These are phyloP conservation scores for Psilanteris sp. DNA, from an alignment of 1,140 invertebrate species.

Conservation along the genomic window DNA sequence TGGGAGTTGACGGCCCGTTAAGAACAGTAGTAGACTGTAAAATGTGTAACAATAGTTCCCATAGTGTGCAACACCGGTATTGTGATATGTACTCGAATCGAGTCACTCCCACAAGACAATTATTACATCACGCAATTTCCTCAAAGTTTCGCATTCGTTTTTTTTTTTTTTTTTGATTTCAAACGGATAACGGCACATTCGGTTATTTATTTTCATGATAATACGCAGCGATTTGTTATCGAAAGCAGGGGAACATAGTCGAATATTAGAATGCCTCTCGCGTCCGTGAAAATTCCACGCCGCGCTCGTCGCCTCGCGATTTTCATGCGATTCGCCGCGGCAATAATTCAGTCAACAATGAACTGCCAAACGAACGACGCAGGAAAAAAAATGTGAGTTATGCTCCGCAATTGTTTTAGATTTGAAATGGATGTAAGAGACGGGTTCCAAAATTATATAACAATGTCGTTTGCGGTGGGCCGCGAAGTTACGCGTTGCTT, in stretches of 20 bases:
- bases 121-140: conserved; percentile 79
- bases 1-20: conserved; percentile 71
- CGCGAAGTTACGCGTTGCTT: no score
- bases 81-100: conserved; percentile 71
- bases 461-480: no score
- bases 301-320: conserved; percentile 11
- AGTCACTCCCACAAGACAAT: conserved; percentile 77
- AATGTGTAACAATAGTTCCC: conserved; percentile 80
- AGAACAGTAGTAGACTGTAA: conserved; percentile 77
- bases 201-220: conserved; percentile 54
- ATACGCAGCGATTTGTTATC: conserved; percentile 48
- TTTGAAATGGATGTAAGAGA: no score
- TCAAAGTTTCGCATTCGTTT: conserved; percentile 65
- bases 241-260: conserved; percentile 8
- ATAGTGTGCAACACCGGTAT: conserved; percentile 76
- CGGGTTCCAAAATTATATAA: no score
- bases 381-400: no score
- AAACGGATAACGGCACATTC: conserved; percentile 50
- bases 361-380: conserved; percentile 26
- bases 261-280: conserved; percentile 13
- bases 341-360: conserved; percentile 32
- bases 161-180: conserved; percentile 56
- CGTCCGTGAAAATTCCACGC: conserved; percentile 15
- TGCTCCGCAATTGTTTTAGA: no score
- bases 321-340: conserved; percentile 22